Evolutionary conservation across 1,140 invertebrate species (phyloP), one percentile per base, ranked within the genome.

Genomic region (Heliconius eleuchia): DNA sequence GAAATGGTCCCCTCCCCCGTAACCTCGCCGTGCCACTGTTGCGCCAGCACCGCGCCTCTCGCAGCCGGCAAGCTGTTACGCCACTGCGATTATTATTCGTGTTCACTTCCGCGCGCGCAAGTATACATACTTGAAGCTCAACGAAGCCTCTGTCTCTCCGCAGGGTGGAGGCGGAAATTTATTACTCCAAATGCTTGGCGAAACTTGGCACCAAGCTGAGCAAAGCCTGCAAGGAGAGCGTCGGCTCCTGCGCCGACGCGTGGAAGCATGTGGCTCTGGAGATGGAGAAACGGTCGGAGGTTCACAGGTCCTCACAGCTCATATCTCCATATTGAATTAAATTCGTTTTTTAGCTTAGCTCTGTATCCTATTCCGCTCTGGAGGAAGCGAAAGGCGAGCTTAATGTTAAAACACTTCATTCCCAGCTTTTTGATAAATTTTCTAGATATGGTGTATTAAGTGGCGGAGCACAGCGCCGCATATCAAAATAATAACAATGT

Each of bases 241-340:
- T 97, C 39, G 98, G 98, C 18, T 97, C 97, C 73, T 96, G 98
- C 71, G 97, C 97, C 78, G 97, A 98, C 82, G 97, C 98, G 79
- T 99, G 98, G 98, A 97, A 97, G 92, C 96, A 97, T 81, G 97
- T 98, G 71, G 98, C 97, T 50, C 95, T 96, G n/a, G 97, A 98
- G 92, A 98, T 99, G 96, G 98, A 99, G 92, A 96, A 97, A 82
- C 97, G 98, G 86, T 97, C 98, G 34, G 98, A 99, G 89, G 96
- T 97, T 57, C 98, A 99, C 94, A 96, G 97, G 95, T 96, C 95
- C 42, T 85, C 19, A 86, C 60, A 76, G 8, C 19, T 7, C 39
- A 66, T 7, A 23, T 18, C 52, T 74, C 6, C 2, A 57, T 57
- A 57, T n/a, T 34, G 6, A 8, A n/a, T 57, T 11, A 52, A 52